Percentiles rank a stretch among this genome's conserved stretches.
These are phyloP conservation scores for Tortricodes alternella DNA, from an alignment of 2,888 invertebrate genomes.

Conservation along the genomic window DNA sequence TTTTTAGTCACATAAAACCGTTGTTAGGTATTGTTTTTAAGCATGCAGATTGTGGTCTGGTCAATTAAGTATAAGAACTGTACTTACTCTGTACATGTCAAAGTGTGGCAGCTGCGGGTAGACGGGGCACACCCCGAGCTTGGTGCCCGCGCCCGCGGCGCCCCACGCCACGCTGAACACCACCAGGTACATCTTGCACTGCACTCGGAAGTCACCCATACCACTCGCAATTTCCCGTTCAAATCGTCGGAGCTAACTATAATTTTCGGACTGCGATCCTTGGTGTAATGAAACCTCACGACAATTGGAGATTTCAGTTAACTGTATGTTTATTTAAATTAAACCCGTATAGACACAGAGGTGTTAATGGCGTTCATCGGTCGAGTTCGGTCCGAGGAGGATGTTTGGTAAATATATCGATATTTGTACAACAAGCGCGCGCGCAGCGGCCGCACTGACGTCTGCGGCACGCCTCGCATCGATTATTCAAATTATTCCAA, in stretches of 20 bases:
- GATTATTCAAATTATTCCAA: constrained; percentile 21
- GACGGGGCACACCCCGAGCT: constrained; percentile 87
- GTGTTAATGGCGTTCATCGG: too few relatives aligned
- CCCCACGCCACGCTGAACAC: constrained; percentile 51
- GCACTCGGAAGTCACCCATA: constrained; percentile 67
- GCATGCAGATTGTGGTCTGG: background rate
- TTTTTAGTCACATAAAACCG: too few relatives aligned
- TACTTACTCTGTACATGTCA: constrained; percentile 85
- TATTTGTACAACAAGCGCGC: constrained; percentile 22
- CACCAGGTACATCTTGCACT: constrained; percentile 47
- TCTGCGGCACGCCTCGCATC: background rate
- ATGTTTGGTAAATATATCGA: constrained; percentile 28
- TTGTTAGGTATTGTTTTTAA: too few relatives aligned
- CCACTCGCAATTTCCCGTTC: constrained; percentile 44
- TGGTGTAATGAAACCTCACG: too few relatives aligned
- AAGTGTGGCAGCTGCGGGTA: constrained; percentile 86
- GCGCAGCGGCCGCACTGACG: constrained; percentile 18
- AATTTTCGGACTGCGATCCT: too few relatives aligned
- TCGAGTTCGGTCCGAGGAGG: background rate
- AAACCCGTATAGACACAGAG: too few relatives aligned
- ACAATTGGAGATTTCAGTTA: too few relatives aligned
- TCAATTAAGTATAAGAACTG: background rate
- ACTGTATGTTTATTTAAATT: too few relatives aligned
- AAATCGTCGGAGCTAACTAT: too few relatives aligned
- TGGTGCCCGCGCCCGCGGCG: constrained; percentile 63